Evolutionary conservation across 2,797 vertebrate genomes (phyloP), one percentile per base, ranked within the genome.

Genomic region (Heterohyrax brucei): DNA sequence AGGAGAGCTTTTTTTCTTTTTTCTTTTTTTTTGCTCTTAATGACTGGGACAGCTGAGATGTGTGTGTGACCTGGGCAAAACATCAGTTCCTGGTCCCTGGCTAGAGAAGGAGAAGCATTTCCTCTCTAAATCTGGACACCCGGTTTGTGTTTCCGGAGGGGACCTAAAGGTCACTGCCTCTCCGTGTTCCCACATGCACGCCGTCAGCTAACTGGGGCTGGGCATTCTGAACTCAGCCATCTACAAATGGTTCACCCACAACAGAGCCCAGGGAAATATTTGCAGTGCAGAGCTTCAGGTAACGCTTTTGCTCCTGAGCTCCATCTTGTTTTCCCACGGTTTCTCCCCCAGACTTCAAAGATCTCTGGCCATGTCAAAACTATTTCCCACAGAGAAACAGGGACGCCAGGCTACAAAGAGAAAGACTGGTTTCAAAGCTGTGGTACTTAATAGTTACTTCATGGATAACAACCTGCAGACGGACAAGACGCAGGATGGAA

Each of bases 91-190:
- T 66, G 53, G 50, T 78, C 96, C 21, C 86, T 94, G 90, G 87
- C 76, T 70, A 72, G n/a, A 6, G 12, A 87, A 39, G 44, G 26
- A 53, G 77, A 95, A 94, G 86, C 30, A 85, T 91, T 95, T 95
- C 87, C 86, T 96, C 64, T 97, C 76, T 75, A 92, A 91, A 97
- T 77, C 88, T 61, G 78, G 91, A 89, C 80, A 91, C 46, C 18
- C 61, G 76, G 28, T 85, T 93, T 93, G 68, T 59, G 50, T 89
- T 95, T 97, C 73, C 91, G 86, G 92, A 91, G 61, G 70, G 56
- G 75, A 90, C 85, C n/a, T 86, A 86, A 89, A 89, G 85, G 92
- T 97, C 87, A 93, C 1, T 59, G 22, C 46, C 89, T 94, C 83
- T 80, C 75, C 70, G 56, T 80, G 56, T 81, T 97, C 81, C 84